Percentiles rank a stretch among this genome's conserved stretches.
Conservation (phyloP, 2,113 vertebrate genomes). For the Zosterops japonicus region DNA sequence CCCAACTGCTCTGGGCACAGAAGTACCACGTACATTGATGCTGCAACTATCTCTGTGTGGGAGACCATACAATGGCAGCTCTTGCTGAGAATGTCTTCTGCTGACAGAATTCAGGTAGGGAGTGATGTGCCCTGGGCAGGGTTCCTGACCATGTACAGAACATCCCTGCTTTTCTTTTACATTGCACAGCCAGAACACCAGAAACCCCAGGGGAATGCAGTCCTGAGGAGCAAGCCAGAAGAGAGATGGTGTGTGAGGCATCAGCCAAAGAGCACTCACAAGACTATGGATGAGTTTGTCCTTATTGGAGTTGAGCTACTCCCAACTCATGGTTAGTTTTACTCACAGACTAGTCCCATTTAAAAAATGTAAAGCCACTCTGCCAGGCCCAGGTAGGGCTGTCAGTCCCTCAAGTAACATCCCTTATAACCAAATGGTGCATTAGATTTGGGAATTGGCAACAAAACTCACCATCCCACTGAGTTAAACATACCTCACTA, state of each 20-base stretch:
- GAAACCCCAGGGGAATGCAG: not conserved
- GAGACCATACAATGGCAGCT: not conserved
- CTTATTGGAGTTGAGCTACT: not conserved
- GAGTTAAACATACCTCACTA: not conserved
- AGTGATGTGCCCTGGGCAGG: not conserved
- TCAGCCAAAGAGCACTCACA: not conserved
- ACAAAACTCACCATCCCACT: not conserved
- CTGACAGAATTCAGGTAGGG: not conserved
- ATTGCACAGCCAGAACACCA: not conserved
- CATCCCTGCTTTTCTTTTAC: not conserved
- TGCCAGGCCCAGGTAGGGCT: not conserved
- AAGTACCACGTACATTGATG: not conserved
- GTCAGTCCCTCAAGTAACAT: not conserved
- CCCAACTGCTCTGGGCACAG: not conserved
- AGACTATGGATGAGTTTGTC: not conserved
- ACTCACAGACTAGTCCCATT: not conserved
- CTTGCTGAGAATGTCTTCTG: not conserved
- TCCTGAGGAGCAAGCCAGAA: not conserved
- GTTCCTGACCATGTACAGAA: not conserved
- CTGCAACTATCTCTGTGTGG: not conserved
- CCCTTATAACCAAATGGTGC: not conserved
- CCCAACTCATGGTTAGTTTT: not conserved
- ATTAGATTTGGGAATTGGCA: not conserved
- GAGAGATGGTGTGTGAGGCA: not conserved
- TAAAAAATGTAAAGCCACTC: not conserved